phyloP scores from a whole-genome alignment of 2,888 invertebrate species.

The Phlogophora meticulosa region DNA sequence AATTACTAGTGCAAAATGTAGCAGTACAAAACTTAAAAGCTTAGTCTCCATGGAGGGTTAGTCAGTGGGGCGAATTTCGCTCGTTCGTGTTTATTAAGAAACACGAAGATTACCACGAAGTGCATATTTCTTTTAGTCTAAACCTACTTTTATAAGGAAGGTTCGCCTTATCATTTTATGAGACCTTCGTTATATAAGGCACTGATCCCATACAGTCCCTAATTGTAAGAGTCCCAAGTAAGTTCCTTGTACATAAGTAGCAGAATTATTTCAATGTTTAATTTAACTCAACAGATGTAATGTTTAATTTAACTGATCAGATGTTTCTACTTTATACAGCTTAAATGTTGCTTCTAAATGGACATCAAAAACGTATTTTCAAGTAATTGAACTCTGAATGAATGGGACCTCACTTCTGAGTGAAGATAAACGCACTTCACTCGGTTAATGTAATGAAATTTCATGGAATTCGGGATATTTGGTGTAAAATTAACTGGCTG shows the following conservation, averaged over 20 bases:
- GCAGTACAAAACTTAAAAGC: no score
- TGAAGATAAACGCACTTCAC: conserved; percentile 80
- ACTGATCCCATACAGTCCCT: no score
- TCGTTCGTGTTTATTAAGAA: no score
- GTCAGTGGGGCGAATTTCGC: no score
- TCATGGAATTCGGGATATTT: conserved; percentile 81
- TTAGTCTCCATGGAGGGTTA: no score
- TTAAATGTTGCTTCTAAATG: conserved; percentile 64
- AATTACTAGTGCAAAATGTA: no score
- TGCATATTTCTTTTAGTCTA: no score
- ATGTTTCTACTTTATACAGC: conserved; percentile 9
- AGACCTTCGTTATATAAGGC: no score
- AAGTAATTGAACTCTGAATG: conserved; percentile 69
- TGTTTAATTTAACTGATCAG: conserved; percentile 9
- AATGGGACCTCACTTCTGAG: conserved; percentile 68
- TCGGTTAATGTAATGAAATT: conserved; percentile 88
- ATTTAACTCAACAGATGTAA: conserved; percentile 1
- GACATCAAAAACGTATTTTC: conserved; percentile 68
- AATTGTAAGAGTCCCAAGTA: no score
- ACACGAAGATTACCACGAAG: no score
- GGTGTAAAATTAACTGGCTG: conserved; percentile 83
- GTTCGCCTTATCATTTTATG: no score
- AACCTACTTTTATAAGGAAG: no score
- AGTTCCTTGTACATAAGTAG: background rate
- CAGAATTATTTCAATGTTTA: conserved; percentile 20